Conservation (phyloP, 2,888 invertebrate genomes). For the Folsomia candida region DNA sequence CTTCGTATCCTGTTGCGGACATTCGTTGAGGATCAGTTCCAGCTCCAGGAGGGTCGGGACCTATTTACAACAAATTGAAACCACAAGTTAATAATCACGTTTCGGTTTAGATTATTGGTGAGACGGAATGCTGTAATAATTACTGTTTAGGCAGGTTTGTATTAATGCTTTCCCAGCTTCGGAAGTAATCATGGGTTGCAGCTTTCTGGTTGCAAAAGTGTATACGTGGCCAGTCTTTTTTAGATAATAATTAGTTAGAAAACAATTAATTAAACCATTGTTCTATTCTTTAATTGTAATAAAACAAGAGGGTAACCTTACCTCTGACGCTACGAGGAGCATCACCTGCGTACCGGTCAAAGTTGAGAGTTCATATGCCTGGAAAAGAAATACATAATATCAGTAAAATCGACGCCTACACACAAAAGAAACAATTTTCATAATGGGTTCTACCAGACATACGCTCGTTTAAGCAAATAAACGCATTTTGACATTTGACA, state of each 20-base stretch:
- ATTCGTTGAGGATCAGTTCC: slow-evolving; percentile 85
- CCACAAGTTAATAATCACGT: too few relatives aligned
- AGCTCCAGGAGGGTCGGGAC: slow-evolving; percentile 73
- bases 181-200: slow-evolving; percentile 99
- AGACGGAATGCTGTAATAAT: too few relatives aligned
- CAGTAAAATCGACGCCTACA: too few relatives aligned
- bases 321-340: slow-evolving; percentile 90
- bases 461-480: too few relatives aligned
- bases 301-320: too few relatives aligned
- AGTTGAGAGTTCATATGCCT: slow-evolving; percentile 99
- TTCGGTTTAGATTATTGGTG: too few relatives aligned
- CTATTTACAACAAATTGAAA: too few relatives aligned
- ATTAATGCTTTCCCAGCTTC: slow-evolving; percentile 78
- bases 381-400: too few relatives aligned
- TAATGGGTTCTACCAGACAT: too few relatives aligned
- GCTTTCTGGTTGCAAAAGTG: slow-evolving; percentile 96
- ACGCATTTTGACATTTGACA: too few relatives aligned
- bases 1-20: slow-evolving; percentile 98
- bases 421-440: too few relatives aligned
- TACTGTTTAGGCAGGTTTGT: slow-evolving; percentile 96
- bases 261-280: background rate
- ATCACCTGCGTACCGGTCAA: slow-evolving; percentile 99
- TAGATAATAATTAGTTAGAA: too few relatives aligned
- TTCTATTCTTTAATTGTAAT: background rate
- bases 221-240: slow-evolving; percentile 99